Conservation (phyloP, 2,888 invertebrate genomes). For the Lasioglossum figueresi region DNA sequence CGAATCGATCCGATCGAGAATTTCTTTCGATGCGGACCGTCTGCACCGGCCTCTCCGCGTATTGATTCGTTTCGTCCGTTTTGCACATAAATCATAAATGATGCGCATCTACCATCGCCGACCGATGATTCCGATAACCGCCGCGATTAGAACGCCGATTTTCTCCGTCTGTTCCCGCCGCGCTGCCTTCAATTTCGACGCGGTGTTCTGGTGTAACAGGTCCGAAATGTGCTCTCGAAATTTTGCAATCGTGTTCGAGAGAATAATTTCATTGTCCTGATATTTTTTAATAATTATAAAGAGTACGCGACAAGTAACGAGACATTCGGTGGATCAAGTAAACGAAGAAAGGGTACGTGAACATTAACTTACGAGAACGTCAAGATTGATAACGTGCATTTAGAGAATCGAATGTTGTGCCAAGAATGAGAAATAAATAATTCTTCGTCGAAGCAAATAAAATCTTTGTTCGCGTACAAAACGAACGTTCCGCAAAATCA, state of each 20-base stretch:
- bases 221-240: not conserved
- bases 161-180: not conserved
- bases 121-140: not conserved
- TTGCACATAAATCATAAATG: conserved; percentile 9
- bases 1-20: conserved; percentile 41
- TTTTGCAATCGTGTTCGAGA: not conserved
- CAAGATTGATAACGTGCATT: not conserved
- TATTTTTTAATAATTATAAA: not conserved
- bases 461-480: not conserved
- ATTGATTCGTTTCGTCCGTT: conserved; percentile 1
- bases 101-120: not conserved
- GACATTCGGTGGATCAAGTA: not conserved
- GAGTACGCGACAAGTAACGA: too few relatives aligned
- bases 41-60: conserved; percentile 2
- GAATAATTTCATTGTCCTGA: not conserved
- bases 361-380: too few relatives aligned
- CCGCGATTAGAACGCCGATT: not conserved
- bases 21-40: conserved; percentile 1
- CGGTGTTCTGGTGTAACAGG: not conserved
- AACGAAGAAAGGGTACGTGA: too few relatives aligned
- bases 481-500: not conserved
- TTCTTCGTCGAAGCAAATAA: not conserved
- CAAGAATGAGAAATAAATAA: not conserved
- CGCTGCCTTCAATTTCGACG: not conserved
- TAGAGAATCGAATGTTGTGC: not conserved